Evolutionary conservation across 2,113 vertebrate species (phyloP), one percentile per base, ranked within the genome.

Genomic region (Hylia prasina): DNA sequence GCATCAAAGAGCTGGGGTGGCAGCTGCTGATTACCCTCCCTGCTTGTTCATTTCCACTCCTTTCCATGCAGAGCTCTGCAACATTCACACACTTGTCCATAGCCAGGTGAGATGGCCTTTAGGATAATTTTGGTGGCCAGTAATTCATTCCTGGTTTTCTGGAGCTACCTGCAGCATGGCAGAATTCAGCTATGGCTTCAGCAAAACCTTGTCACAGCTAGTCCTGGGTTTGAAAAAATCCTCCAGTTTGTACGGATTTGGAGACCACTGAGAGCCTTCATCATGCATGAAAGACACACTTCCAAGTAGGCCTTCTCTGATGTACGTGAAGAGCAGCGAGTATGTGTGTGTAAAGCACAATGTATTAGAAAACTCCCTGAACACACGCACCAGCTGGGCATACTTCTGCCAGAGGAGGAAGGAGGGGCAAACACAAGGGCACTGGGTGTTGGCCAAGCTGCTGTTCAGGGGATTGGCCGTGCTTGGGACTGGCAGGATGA

Each of bases 61-160:
- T 58, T 37, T 58, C 7, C 18, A 0, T 11, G 56, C 20, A 9
- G 4, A 87, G 28, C 24, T 47, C 47, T 73, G 20, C 27, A 33
- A 19, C 13, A 17, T 57, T 7, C 27, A 24, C 3, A 4, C 0
- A 0, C 17, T 45, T 75, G 17, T 37, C 50, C 0, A 3, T 25
- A 90, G 23, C 22, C 47, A 58, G 56, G 31, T 57, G 60, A 89
- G 20, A 6, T 47, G 48, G 21, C 10, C 27, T 73, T 60, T 65
- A 60, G 22, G 31, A 61, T 54, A 15, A 16, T 23, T 68, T 70
- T 4, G 6, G 28, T 40, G 60, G 51, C 42, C 37, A 61, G 39
- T 10, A 71, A 16, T 54, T 79, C 64, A 24, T 18, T 25, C 44
- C 39, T 76, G 27, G 2, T 51, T 79, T 79, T 85, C 53, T 58